Evolutionary conservation across 2,797 vertebrate genomes (phyloP).

Genomic region (Coluber constrictor): DNA sequence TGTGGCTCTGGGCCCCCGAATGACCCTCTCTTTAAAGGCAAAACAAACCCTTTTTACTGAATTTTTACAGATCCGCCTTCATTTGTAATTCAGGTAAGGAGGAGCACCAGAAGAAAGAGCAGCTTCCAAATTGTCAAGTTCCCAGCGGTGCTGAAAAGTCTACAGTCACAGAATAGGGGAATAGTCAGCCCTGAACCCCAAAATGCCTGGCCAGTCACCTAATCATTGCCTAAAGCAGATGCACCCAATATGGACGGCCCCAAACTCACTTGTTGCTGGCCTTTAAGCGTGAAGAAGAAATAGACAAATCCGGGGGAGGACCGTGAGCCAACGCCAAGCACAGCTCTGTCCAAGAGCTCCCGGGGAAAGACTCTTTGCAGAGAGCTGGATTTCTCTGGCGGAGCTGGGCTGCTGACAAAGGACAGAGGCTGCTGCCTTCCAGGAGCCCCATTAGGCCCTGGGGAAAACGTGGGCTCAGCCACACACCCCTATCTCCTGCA

Average conservation of each 20-base stretch:
- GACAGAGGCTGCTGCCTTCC: fast-evolving
- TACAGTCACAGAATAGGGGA: background rate
- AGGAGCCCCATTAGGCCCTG: background rate
- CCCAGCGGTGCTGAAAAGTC: background rate
- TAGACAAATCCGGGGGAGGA: background rate
- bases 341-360: background rate
- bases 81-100: background rate
- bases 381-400: background rate
- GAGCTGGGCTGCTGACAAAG: background rate
- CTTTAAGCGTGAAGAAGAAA: background rate
- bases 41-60: background rate
- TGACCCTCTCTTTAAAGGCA: constrained; percentile 5
- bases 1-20: constrained; percentile 1
- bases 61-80: background rate
- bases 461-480: background rate
- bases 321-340: fast-evolving
- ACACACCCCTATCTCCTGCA: background rate
- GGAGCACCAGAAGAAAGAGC: background rate
- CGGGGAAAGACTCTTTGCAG: background rate
- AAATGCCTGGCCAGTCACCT: background rate
- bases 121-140: background rate
- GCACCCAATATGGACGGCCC: background rate
- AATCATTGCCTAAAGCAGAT: background rate
- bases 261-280: background rate
- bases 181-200: background rate